phyloP scores from a whole-genome alignment of 2,888 invertebrate genomes.

The Aproaerema taeniolella region DNA sequence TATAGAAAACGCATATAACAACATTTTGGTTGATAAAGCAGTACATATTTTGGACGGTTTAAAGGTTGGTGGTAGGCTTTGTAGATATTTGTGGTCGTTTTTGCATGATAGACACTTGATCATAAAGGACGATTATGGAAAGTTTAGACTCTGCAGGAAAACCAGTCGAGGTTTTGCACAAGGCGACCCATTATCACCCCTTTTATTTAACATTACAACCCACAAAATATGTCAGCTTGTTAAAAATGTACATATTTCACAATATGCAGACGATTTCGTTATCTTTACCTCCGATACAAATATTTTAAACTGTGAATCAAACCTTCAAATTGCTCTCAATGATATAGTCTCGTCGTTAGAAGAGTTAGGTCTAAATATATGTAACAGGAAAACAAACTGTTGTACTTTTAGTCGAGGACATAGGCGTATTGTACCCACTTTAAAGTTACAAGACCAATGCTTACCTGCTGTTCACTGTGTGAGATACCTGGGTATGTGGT shows the following conservation, averaged over 20 bases:
- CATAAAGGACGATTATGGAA: not conserved
- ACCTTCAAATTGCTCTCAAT: conserved; percentile 1
- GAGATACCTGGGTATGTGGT: conserved; percentile 28
- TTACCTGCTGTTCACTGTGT: conserved; percentile 12
- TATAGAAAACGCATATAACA: too few relatives aligned
- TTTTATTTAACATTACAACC: conserved; percentile 16
- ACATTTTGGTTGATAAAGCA: not conserved
- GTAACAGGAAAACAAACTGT: conserved; percentile 20
- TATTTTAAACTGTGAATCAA: not conserved
- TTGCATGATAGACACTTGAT: not conserved
- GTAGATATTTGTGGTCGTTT: not conserved
- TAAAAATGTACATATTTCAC: too few relatives aligned
- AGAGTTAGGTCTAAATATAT: conserved; percentile 17
- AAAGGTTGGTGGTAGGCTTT: not conserved
- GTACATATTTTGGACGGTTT: not conserved
- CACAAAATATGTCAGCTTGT: not conserved
- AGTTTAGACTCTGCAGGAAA: too few relatives aligned
- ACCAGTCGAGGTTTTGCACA: conserved; percentile 15
- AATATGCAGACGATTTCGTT: conserved; percentile 15
- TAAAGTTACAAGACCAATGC: conserved; percentile 10
- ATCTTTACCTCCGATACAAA: conserved; percentile 12
- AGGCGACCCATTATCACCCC: conserved; percentile 19
- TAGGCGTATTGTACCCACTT: conserved; percentile 1
- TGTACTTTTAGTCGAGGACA: conserved; percentile 21
- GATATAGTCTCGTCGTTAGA: conserved; percentile 1